Evolutionary conservation across 1,140 invertebrate genomes (phyloP).

Genomic region (Pristionchus pacificus): DNA sequence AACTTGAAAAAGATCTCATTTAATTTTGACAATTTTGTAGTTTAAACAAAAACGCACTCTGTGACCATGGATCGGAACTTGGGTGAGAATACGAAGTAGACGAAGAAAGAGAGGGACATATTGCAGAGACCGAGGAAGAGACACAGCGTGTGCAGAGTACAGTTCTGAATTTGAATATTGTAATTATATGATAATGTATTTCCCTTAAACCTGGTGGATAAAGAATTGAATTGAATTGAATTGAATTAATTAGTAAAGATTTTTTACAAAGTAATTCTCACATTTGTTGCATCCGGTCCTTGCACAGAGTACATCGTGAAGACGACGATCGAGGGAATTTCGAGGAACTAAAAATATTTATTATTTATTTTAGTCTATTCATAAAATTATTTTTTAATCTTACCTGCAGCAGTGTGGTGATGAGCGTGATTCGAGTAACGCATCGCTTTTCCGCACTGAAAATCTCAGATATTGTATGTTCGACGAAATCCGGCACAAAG

Average conservation of each 20-base stretch:
- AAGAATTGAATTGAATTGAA: too few species aligned
- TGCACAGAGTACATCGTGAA: too few species aligned
- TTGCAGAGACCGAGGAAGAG: conserved; percentile 50
- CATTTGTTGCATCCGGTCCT: too few species aligned
- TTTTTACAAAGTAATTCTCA: conserved; percentile 8
- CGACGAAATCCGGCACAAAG: too few species aligned
- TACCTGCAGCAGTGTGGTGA: conserved; percentile 45
- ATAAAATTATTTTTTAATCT: background rate
- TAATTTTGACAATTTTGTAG: too few species aligned
- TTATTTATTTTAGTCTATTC: conserved; percentile 3
- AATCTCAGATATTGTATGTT: conserved; percentile 8
- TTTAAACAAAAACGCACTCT: conserved; percentile 7
- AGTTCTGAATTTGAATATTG: background rate
- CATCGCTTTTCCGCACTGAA: conserved; percentile 46
- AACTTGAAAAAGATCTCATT: too few species aligned
- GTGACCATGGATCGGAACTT: conserved; percentile 41
- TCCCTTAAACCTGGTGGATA: too few species aligned
- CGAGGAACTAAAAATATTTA: conserved; percentile 37
- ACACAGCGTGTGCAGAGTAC: background rate
- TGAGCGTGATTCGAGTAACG: conserved; percentile 50
- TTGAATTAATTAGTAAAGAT: background rate
- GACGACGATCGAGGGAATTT: conserved; percentile 47
- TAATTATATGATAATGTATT: too few species aligned
- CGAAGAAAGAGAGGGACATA: conserved; percentile 50
- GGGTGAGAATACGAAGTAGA: conserved; percentile 46